Conservation (phyloP, 2,797 vertebrate species). For the Leptatherina wallacei region DNA sequence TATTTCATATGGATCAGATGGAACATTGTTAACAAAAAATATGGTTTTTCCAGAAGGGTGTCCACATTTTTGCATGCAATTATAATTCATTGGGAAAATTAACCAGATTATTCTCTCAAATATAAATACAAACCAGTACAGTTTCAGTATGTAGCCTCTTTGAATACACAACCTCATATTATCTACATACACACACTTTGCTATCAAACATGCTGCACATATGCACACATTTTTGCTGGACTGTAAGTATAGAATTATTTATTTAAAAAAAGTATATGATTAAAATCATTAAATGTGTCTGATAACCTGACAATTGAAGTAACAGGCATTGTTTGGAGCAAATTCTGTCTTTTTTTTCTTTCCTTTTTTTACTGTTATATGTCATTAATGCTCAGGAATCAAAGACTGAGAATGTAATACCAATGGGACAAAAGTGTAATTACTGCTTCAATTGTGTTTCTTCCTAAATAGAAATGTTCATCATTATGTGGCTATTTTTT, state of each 20-base stretch:
- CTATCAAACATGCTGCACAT: conserved; percentile 34
- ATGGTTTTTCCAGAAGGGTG: conserved; percentile 1
- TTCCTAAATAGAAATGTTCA: conserved; percentile 49
- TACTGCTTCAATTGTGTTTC: conserved; percentile 51
- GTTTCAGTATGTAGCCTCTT: conserved; percentile 63
- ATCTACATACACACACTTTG: conserved; percentile 37
- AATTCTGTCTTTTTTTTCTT: conserved; percentile 29
- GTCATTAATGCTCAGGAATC: conserved; percentile 77
- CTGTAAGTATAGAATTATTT: conserved; percentile 21
- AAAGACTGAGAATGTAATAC: conserved; percentile 72
- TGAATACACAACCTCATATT: conserved; percentile 38
- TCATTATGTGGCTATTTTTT: conserved; percentile 51
- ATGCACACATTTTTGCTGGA: conserved; percentile 37
- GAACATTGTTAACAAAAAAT: not conserved
- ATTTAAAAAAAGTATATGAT: conserved; percentile 15
- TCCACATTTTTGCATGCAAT: conserved; percentile 2
- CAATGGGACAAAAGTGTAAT: conserved; percentile 45
- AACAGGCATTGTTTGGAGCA: conserved; percentile 48
- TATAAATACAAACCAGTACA: conserved; percentile 48
- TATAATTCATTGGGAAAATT: conserved; percentile 30
- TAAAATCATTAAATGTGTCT: conserved; percentile 27
- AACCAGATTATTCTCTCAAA: conserved; percentile 18
- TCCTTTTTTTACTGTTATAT: conserved; percentile 49
- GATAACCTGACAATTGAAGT: conserved; percentile 41
- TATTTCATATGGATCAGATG: not conserved